Percentiles rank a stretch among this genome's conserved stretches.
These are phyloP conservation scores for Cremastinae sp. DNA, from an alignment of 2,888 invertebrate species.

Conservation along the genomic window DNA sequence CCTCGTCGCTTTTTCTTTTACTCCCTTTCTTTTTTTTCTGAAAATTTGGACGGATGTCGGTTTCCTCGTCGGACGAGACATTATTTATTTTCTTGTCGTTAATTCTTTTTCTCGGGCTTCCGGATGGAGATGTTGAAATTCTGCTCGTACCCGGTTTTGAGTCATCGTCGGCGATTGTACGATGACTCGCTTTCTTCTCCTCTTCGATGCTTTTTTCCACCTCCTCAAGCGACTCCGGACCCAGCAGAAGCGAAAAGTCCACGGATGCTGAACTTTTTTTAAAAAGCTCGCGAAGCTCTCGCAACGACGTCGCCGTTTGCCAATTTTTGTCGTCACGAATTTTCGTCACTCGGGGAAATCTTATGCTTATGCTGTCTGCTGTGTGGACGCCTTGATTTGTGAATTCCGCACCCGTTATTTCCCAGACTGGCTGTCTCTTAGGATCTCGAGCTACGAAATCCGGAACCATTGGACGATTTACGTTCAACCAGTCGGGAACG, in stretches of 20 bases:
- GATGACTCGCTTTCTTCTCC: neutral
- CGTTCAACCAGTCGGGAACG: slow-evolving; percentile 90
- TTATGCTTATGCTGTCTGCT: slow-evolving; percentile 95
- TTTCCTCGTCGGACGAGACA: slow-evolving; percentile 24
- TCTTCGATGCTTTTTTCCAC: slow-evolving; percentile 1
- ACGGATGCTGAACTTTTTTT: slow-evolving; percentile 80
- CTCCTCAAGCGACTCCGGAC: slow-evolving; percentile 25
- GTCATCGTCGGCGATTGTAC: slow-evolving; percentile 18
- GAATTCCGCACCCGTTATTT: slow-evolving; percentile 93
- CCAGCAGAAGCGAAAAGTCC: slow-evolving; percentile 71
- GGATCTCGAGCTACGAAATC: slow-evolving; percentile 94
- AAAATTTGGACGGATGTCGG: neutral
- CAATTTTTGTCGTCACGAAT: slow-evolving; percentile 93
- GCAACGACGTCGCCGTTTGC: slow-evolving; percentile 90
- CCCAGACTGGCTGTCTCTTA: slow-evolving; percentile 94
- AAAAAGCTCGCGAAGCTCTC: slow-evolving; percentile 86
- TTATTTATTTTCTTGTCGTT: slow-evolving; percentile 27
- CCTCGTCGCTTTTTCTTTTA: neutral
- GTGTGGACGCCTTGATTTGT: slow-evolving; percentile 92
- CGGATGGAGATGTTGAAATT: slow-evolving; percentile 27
- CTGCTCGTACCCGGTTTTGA: slow-evolving; percentile 45
- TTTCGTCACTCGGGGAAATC: slow-evolving; percentile 94
- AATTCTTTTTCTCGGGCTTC: slow-evolving; percentile 36
- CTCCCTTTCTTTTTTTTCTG: neutral
- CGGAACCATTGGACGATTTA: slow-evolving; percentile 91